Evolutionary conservation across 2,797 vertebrate genomes (phyloP).

Genomic region (Urophycis tenuis): DNA sequence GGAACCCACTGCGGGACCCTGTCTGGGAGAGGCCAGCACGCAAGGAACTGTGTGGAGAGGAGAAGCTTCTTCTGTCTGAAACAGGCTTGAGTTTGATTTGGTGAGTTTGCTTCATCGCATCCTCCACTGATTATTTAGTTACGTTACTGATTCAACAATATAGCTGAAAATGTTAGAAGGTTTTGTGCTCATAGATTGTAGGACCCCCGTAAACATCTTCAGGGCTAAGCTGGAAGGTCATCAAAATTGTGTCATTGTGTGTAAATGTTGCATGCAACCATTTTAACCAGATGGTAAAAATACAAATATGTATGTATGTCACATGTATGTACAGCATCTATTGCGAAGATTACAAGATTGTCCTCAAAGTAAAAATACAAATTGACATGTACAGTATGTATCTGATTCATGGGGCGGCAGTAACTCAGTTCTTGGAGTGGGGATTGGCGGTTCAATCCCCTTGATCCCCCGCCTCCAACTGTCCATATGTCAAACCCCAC

Average conservation of each 20-base stretch:
- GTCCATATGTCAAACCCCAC: no score
- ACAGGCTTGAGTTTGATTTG: no score
- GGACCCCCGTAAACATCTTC: neutral
- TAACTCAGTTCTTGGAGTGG: no score
- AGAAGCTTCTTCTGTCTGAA: constrained; percentile 21
- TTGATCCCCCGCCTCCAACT: no score
- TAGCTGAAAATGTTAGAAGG: neutral
- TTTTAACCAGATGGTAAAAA: neutral
- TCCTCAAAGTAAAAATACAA: neutral
- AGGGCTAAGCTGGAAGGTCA: no score
- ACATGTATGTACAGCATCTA: neutral
- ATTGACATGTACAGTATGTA: no score
- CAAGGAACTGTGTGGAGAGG: constrained; percentile 10
- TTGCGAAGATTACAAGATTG: neutral
- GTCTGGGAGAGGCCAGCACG: neutral
- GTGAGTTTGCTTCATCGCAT: no score
- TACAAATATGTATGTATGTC: no score
- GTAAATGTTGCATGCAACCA: neutral
- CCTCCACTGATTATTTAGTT: no score
- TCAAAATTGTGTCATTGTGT: neutral
- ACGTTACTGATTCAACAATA: neutral
- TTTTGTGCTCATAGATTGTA: neutral
- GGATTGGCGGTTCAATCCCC: no score
- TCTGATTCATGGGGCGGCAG: no score
- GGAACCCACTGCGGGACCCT: constrained; percentile 22